Evolutionary conservation across 1,140 invertebrate genomes (phyloP).

Genomic region (Diorhabda sublineata): DNA sequence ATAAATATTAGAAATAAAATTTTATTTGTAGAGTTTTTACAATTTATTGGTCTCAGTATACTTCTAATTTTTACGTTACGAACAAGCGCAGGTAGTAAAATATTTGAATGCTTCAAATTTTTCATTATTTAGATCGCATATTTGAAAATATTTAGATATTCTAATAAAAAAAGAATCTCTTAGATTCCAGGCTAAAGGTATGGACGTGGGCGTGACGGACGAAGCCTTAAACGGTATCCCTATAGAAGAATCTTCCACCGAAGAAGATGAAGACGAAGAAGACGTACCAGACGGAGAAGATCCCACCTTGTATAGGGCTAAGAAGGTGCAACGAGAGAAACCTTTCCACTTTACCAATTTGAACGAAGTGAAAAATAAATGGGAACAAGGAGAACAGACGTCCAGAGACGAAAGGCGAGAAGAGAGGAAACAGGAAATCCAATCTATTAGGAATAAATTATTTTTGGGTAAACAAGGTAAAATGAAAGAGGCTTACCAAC

Average conservation of each 20-base stretch:
- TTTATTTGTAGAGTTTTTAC: too few species aligned
- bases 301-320: constrained; percentile 45
- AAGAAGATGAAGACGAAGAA: constrained; percentile 59
- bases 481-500: constrained; percentile 88
- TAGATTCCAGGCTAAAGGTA: constrained; percentile 76
- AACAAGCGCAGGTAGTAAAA: too few species aligned
- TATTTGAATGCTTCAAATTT: too few species aligned
- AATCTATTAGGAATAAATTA: constrained; percentile 74
- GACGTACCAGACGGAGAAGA: constrained; percentile 47
- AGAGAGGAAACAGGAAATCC: constrained; percentile 83
- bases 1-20: too few species aligned
- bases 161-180: too few species aligned
- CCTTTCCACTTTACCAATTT: constrained; percentile 79
- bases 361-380: constrained; percentile 75
- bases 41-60: too few species aligned
- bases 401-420: constrained; percentile 67
- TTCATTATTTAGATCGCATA: too few species aligned
- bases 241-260: constrained; percentile 59
- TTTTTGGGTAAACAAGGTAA: constrained; percentile 86
- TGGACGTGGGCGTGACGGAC: constrained; percentile 72
- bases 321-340: constrained; percentile 57
- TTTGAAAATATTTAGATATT: too few species aligned
- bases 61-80: too few species aligned
- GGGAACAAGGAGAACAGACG: constrained; percentile 64
- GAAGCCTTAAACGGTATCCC: constrained; percentile 70